Evolutionary conservation across 2,113 vertebrate species (phyloP).

Genomic region (Mionectes macconnelli): DNA sequence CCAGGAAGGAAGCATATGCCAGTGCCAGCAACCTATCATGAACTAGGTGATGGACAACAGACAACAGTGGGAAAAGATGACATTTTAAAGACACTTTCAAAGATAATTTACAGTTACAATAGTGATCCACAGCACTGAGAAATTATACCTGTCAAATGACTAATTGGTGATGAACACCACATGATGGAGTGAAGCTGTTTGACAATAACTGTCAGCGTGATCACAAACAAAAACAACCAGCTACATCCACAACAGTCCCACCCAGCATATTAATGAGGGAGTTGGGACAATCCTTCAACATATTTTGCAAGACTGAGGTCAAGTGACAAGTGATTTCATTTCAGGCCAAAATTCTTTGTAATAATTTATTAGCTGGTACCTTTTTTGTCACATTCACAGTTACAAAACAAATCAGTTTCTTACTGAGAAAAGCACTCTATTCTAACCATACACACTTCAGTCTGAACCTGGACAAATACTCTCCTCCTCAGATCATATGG

Average conservation of each 20-base stretch:
- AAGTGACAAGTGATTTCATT: background rate
- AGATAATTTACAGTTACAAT: slow-evolving; percentile 20
- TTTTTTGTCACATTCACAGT: background rate
- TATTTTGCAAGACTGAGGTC: background rate
- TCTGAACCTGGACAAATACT: background rate
- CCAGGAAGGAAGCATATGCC: background rate
- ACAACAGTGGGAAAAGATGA: background rate
- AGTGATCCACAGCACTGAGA: slow-evolving; percentile 16
- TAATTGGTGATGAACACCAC: slow-evolving; percentile 54
- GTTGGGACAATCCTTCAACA: background rate
- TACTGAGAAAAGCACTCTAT: background rate
- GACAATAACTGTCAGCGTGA: slow-evolving; percentile 26
- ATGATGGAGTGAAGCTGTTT: slow-evolving; percentile 34
- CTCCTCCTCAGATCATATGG: background rate
- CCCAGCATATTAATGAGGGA: background rate
- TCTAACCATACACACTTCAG: background rate
- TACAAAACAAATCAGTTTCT: background rate
- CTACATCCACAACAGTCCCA: background rate
- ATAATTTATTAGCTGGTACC: background rate
- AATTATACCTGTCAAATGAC: slow-evolving; percentile 53
- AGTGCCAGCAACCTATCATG: background rate
- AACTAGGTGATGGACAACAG: background rate
- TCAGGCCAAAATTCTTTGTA: background rate
- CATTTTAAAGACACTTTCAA: background rate
- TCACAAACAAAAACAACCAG: slow-evolving; percentile 15